phyloP scores from a whole-genome alignment of 1,140 invertebrate genomes.

The Oscheius sp. region DNA sequence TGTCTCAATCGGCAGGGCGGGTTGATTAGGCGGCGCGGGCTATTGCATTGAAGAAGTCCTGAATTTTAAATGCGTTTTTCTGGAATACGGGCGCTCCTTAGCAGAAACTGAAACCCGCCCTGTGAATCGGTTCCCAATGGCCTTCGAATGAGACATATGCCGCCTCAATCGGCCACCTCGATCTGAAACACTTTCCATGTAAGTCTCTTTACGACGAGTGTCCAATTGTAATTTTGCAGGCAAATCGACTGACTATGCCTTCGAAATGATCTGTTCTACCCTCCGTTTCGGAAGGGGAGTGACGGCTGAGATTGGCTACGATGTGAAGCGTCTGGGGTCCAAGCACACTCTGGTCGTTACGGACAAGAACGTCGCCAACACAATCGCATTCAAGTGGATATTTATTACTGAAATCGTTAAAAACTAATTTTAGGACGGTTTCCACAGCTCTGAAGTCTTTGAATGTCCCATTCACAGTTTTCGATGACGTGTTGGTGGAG shows the following conservation, averaged over 20 bases:
- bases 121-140: too few relatives aligned
- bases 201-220: too few relatives aligned
- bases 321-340: slow-evolving; percentile 74
- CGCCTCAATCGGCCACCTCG: too few relatives aligned
- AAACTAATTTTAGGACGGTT: slow-evolving; percentile 46
- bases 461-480: slow-evolving; percentile 75
- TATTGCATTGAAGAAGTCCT: too few relatives aligned
- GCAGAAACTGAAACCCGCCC: too few relatives aligned
- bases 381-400: slow-evolving; percentile 72
- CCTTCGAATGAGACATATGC: too few relatives aligned
- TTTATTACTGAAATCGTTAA: neutral
- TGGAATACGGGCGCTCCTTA: too few relatives aligned
- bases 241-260: slow-evolving; percentile 51
- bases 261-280: slow-evolving; percentile 80
- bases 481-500: slow-evolving; percentile 78
- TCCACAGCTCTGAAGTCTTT: slow-evolving; percentile 72
- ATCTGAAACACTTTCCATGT: too few relatives aligned
- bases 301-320: slow-evolving; percentile 77
- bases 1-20: too few relatives aligned
- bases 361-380: slow-evolving; percentile 71
- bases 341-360: slow-evolving; percentile 82
- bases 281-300: slow-evolving; percentile 81
- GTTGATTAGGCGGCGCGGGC: too few relatives aligned
- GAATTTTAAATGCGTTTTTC: too few relatives aligned
- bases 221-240: neutral